phyloP scores from a whole-genome alignment of 2,888 invertebrate species.

The Nymphalis polychloros region DNA sequence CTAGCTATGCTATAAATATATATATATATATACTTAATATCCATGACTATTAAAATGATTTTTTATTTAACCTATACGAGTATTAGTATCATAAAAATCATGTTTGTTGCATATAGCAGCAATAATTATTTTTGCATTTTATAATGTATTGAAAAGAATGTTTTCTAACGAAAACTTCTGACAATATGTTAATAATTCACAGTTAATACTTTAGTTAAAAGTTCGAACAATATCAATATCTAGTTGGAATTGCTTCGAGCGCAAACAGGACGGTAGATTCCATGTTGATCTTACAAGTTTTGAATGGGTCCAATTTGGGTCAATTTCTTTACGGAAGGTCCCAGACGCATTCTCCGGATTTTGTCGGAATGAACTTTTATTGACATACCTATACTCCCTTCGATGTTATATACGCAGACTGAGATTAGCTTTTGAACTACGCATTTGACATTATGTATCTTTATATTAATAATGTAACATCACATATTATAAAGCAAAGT shows the following conservation, averaged over 20 bases:
- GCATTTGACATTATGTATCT: slow-evolving; percentile 26
- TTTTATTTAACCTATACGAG: too few species aligned
- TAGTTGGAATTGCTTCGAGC: slow-evolving; percentile 35
- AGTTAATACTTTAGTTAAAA: slow-evolving; percentile 28
- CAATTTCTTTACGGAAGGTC: slow-evolving; percentile 41
- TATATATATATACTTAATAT: too few species aligned
- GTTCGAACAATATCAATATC: slow-evolving; percentile 36
- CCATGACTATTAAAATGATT: too few species aligned
- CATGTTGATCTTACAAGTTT: slow-evolving; percentile 43
- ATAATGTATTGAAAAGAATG: too few species aligned
- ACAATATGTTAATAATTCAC: slow-evolving; percentile 12
- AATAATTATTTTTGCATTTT: too few species aligned
- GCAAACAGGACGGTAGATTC: slow-evolving; percentile 33
- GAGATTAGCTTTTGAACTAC: slow-evolving; percentile 28
- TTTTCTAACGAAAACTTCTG: too few species aligned
- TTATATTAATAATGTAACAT: too few species aligned
- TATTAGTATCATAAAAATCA: too few species aligned
- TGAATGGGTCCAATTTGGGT: slow-evolving; percentile 44
- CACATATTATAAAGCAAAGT: too few species aligned
- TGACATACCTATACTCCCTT: slow-evolving; percentile 38
- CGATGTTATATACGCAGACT: slow-evolving; percentile 30
- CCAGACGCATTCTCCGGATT: slow-evolving; percentile 40
- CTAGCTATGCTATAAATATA: too few species aligned
- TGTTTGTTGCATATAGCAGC: too few species aligned
- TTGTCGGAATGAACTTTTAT: slow-evolving; percentile 46